Conservation (phyloP, 2,888 invertebrate genomes). For the Xestia c-nigrum region DNA sequence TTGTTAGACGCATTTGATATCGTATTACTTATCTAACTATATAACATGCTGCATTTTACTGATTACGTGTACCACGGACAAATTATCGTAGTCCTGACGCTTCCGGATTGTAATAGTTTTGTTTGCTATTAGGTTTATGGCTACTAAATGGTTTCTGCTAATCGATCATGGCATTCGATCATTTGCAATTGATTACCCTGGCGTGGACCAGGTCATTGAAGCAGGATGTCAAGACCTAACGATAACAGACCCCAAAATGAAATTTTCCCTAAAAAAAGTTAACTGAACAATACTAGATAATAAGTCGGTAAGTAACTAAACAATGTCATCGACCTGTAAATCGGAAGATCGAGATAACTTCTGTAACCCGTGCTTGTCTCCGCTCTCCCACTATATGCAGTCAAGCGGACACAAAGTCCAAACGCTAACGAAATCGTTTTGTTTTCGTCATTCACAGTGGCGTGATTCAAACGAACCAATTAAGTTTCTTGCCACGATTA, state of each 20-base stretch:
- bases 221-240: neutral
- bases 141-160: neutral
- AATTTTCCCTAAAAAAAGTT: neutral
- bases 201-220: neutral
- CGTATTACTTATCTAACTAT: neutral
- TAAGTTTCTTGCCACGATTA: constrained; percentile 79
- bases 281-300: neutral
- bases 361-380: constrained; percentile 63
- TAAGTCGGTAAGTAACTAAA: constrained; percentile 14
- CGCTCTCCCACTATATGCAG: constrained; percentile 53
- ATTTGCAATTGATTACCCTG: neutral
- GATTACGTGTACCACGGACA: neutral
- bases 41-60: constrained; percentile 21
- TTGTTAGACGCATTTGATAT: constrained; percentile 34
- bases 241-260: neutral
- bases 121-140: neutral
- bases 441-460: constrained; percentile 83
- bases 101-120: constrained; percentile 2
- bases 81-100: neutral
- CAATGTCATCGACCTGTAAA: constrained; percentile 66
- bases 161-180: neutral
- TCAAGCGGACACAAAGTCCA: constrained; percentile 77
- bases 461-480: constrained; percentile 87
- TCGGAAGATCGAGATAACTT: constrained; percentile 66
- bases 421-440: constrained; percentile 73